These are phyloP conservation scores for Cheilosia pagana DNA, from an alignment of 2,888 invertebrate genomes.

Conservation along the genomic window DNA sequence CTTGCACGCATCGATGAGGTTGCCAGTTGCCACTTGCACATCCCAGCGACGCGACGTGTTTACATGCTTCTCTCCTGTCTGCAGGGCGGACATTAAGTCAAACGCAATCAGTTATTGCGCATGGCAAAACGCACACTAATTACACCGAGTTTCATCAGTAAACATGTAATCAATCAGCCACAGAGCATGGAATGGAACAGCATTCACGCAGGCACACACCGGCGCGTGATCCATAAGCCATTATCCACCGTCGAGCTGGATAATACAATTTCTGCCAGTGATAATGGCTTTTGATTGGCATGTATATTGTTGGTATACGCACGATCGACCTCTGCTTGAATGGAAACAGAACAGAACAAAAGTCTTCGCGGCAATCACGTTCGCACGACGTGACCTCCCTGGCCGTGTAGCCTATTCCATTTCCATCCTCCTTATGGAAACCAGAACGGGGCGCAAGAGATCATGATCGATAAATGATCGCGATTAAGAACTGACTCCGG, in stretches of 20 bases:
- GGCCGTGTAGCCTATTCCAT: constrained; percentile 2
- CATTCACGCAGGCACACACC: background rate
- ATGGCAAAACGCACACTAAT: constrained; percentile 22
- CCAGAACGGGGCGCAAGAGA: constrained; percentile 12
- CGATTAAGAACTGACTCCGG: constrained; percentile 13
- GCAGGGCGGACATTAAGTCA: constrained; percentile 24
- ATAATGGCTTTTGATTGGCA: constrained; percentile 29
- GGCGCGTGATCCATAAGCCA: constrained; percentile 11
- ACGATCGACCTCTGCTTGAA: constrained; percentile 25
- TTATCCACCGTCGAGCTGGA: background rate
- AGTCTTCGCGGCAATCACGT: constrained; percentile 18
- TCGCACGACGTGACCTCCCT: constrained; percentile 25
- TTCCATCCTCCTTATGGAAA: constrained; percentile 9
- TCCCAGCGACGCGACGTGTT: background rate
- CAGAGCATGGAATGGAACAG: background rate
- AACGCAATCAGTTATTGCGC: constrained; percentile 24
- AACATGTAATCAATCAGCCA: constrained; percentile 35
- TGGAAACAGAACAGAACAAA: background rate
- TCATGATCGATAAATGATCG: constrained; percentile 31
- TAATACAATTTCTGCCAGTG: constrained; percentile 1
- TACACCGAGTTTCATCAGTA: constrained; percentile 26
- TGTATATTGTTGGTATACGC: constrained; percentile 10
- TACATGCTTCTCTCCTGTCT: background rate
- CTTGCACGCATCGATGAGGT: background rate
- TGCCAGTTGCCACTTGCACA: background rate